phyloP scores from a whole-genome alignment of 2,888 invertebrate species.

The Pachydiplax longipennis region DNA sequence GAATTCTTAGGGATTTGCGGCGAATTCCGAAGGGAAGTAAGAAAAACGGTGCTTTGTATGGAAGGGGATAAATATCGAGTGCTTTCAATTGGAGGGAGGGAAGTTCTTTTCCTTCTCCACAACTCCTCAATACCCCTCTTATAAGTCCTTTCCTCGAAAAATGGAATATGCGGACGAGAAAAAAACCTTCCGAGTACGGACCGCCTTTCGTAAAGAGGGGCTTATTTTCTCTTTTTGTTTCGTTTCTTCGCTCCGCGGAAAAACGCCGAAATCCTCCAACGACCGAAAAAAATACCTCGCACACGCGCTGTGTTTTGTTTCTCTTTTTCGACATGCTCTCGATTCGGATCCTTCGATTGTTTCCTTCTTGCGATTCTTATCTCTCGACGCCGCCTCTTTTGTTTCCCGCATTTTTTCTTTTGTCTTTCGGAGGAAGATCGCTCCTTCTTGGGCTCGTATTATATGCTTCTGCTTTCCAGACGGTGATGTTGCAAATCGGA shows the following conservation, averaged over 20 bases:
- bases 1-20: background rate
- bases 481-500: too few species aligned
- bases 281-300: background rate
- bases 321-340: background rate
- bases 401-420: background rate
- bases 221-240: background rate
- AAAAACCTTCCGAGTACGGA: background rate
- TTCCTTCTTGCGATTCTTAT: background rate
- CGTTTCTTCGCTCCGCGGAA: background rate
- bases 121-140: background rate
- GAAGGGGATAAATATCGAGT: background rate
- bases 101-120: background rate
- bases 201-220: background rate
- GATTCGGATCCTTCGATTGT: background rate
- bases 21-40: too few species aligned
- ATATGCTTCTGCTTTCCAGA: too few species aligned
- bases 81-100: background rate
- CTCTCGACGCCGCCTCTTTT: background rate
- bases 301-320: background rate
- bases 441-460: background rate
- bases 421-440: background rate
- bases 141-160: background rate
- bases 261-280: background rate
- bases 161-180: background rate
- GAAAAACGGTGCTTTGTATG: too few species aligned